phyloP scores from a whole-genome alignment of 1,140 invertebrate species.

The Pentalonia nigronervosa region DNA sequence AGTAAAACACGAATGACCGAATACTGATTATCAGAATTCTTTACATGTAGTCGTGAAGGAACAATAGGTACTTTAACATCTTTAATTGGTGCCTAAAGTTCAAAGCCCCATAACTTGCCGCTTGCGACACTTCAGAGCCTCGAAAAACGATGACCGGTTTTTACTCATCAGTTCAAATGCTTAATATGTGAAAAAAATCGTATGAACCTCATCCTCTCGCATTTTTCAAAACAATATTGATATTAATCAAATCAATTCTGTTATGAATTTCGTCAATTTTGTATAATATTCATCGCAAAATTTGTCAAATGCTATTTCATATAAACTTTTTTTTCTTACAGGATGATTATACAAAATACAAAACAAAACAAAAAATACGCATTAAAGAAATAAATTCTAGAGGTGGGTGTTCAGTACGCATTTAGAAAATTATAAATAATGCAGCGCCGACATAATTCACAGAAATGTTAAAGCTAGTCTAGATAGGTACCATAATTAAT shows the following conservation, averaged over 20 bases:
- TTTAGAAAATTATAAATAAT: slow-evolving; percentile 21
- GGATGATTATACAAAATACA: background rate
- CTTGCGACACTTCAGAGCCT: background rate
- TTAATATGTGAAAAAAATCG: background rate
- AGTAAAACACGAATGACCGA: background rate
- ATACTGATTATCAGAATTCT: background rate
- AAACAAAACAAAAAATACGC: background rate
- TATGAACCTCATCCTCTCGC: background rate
- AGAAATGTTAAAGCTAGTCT: background rate
- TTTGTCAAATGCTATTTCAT: background rate
- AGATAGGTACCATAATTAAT: background rate
- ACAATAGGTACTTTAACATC: background rate
- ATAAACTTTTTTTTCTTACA: background rate
- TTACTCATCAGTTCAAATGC: background rate
- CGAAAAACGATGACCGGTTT: background rate
- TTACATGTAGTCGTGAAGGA: background rate
- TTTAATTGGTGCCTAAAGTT: background rate
- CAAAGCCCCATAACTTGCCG: background rate
- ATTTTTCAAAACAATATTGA: background rate
- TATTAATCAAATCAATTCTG: background rate
- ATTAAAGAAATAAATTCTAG: background rate
- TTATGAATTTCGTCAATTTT: background rate
- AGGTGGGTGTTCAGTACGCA: background rate
- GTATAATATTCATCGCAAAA: background rate
- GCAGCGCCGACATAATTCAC: background rate